Evolutionary conservation across 2,113 vertebrate genomes (phyloP).

Genomic region (Murina feae): DNA sequence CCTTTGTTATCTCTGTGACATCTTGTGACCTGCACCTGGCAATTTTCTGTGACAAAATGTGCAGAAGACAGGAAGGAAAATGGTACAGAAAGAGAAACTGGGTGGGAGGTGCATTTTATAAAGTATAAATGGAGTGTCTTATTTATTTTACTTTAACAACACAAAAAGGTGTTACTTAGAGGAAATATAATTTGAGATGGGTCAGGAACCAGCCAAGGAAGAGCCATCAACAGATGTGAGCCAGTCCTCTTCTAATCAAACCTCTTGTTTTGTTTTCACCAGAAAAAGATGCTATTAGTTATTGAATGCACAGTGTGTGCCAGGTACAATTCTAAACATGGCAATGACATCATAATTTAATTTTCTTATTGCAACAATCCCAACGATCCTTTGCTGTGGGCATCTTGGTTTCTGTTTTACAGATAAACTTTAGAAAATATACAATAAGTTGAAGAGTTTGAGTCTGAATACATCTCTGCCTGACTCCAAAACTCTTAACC

Average conservation of each 20-base stretch:
- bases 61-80: background rate
- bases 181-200: background rate
- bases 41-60: background rate
- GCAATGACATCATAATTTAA: background rate
- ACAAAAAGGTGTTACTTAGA: background rate
- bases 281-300: background rate
- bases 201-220: background rate
- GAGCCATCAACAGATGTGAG: background rate
- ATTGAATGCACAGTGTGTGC: background rate
- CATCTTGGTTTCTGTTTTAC: background rate
- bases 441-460: background rate
- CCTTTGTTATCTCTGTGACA: constrained; percentile 36
- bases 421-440: background rate
- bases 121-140: background rate
- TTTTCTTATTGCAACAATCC: background rate
- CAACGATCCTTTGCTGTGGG: background rate
- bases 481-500: background rate
- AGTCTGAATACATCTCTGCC: background rate
- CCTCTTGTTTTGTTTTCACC: background rate
- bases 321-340: background rate
- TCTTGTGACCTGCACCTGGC: constrained; percentile 16
- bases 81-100: background rate
- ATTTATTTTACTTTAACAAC: constrained; percentile 39
- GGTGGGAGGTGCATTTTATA: background rate
- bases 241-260: background rate